Base-by-base conservation (phyloP, 2,113 vertebrate species). In the Shinisaurus crocodilurus region DNA sequence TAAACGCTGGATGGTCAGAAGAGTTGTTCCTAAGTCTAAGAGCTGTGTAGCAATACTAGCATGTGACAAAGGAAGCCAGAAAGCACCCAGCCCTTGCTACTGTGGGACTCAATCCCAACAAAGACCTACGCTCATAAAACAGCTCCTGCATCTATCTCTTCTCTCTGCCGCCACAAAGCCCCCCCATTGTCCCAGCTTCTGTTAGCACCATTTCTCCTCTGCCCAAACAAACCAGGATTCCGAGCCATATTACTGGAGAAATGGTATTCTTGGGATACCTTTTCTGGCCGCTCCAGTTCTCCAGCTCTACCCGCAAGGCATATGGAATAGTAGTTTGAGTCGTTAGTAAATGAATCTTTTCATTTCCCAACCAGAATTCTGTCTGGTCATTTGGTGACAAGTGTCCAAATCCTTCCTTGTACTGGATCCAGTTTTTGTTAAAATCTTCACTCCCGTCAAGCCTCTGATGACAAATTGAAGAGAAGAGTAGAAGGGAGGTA, bases 311-410 rank as follows among this genome's bases (percentile, higher is more conserved):
- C 95, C 99, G 96, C 89, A 99, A 96, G 54, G 98, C 96, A 15
- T 98, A 98, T 0, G 98, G 98, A 75, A 98, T 92, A 48, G 69
- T 1, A 0, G 97, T 88, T 90, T 97, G 96, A 0, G 94, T 95
- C 23, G 97, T 98, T 94, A 99, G 96, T 79, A 97, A 96, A 85
- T 99, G 98, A 0, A 98, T 98, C 96, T 99, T 99, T 94, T 99
- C 99, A 70, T 99, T 99, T 74, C 99, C 99, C 32, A 99, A 96
- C 99, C 99, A 99, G 96, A 98, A 99, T 95, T 99, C 99, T 0
- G 99, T 99, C 87, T 93, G 98, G 93, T 98, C 99, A 27, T 98
- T 98, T 23, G 99, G 99, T 93, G 99, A 99, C 80, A 99, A 97
- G 92, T 99, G 98, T 77, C 99, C 99, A 90, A 99, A 99, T 57